Evolutionary conservation across 2,113 vertebrate species (phyloP).

Genomic region (Rana temporaria): DNA sequence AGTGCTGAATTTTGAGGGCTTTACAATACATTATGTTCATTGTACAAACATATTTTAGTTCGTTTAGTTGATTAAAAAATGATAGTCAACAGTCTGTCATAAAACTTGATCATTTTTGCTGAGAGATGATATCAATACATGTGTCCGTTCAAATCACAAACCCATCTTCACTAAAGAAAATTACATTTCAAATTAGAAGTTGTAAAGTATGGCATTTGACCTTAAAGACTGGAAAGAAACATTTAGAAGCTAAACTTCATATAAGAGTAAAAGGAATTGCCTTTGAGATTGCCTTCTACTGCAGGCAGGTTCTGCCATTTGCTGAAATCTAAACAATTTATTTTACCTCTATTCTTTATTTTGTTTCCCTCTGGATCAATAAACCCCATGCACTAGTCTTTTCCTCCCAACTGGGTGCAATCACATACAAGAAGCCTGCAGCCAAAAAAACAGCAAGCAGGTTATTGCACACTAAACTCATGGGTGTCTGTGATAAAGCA

Average conservation of each 20-base stretch:
- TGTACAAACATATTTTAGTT: too few relatives aligned
- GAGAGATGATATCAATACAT: background rate
- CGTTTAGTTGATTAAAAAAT: too few relatives aligned
- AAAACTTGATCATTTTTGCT: background rate
- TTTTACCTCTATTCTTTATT: constrained; percentile 33
- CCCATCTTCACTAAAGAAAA: constrained; percentile 23
- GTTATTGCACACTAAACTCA: too few relatives aligned
- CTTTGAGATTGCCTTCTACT: constrained; percentile 36
- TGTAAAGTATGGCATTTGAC: constrained; percentile 35
- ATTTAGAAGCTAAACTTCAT: constrained; percentile 37
- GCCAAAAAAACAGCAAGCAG: too few relatives aligned
- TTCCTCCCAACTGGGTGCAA: background rate
- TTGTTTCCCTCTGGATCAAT: constrained; percentile 39
- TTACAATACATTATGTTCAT: too few relatives aligned
- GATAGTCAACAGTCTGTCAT: background rate
- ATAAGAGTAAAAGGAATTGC: constrained; percentile 36
- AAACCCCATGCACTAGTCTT: background rate
- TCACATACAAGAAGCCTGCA: background rate
- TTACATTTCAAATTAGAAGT: constrained; percentile 34
- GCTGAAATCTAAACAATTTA: constrained; percentile 32
- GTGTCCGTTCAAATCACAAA: constrained; percentile 8
- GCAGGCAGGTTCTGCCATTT: constrained; percentile 34
- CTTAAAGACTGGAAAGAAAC: constrained; percentile 35
- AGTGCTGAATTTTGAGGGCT: too few relatives aligned
- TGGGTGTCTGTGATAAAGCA: too few relatives aligned